Evolutionary conservation across 2,888 invertebrate species (phyloP).

Genomic region (Panopea generosa): DNA sequence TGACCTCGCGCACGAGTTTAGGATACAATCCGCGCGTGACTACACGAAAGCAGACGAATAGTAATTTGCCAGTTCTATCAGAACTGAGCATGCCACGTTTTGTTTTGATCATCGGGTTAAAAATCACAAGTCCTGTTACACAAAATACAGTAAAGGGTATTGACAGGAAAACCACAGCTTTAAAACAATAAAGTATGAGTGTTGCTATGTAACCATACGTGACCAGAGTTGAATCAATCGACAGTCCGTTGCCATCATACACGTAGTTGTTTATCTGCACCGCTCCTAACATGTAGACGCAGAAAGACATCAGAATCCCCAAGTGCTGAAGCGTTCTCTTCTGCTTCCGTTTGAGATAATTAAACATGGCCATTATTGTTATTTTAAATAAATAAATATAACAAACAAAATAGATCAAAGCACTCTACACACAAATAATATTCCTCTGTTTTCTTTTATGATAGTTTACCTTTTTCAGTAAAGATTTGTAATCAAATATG

Average conservation of each 20-base stretch:
- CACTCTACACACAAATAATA: too few relatives aligned
- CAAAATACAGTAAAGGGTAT: conserved; percentile 10
- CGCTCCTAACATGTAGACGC: neutral
- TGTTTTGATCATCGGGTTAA: conserved; percentile 16
- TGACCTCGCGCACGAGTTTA: conserved; percentile 57
- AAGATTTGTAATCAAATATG: too few relatives aligned
- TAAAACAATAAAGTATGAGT: too few relatives aligned
- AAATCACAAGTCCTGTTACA: conserved; percentile 15
- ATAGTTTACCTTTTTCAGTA: too few relatives aligned
- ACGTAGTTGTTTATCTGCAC: neutral
- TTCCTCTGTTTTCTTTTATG: too few relatives aligned
- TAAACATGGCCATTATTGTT: too few relatives aligned
- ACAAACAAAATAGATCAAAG: too few relatives aligned
- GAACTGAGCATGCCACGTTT: too few relatives aligned
- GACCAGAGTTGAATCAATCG: neutral
- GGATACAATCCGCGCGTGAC: conserved; percentile 72
- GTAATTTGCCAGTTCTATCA: conserved; percentile 14
- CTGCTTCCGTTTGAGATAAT: too few relatives aligned
- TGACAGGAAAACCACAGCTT: neutral
- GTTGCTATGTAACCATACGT: too few relatives aligned
- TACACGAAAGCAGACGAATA: conserved; percentile 72
- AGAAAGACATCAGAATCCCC: neutral
- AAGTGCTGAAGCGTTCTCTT: too few relatives aligned
- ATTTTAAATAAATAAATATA: too few relatives aligned
- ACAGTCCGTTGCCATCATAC: conserved; percentile 7